These are phyloP conservation scores for Tetragnatha montana DNA, from an alignment of 2,888 invertebrate species.

Conservation along the genomic window DNA sequence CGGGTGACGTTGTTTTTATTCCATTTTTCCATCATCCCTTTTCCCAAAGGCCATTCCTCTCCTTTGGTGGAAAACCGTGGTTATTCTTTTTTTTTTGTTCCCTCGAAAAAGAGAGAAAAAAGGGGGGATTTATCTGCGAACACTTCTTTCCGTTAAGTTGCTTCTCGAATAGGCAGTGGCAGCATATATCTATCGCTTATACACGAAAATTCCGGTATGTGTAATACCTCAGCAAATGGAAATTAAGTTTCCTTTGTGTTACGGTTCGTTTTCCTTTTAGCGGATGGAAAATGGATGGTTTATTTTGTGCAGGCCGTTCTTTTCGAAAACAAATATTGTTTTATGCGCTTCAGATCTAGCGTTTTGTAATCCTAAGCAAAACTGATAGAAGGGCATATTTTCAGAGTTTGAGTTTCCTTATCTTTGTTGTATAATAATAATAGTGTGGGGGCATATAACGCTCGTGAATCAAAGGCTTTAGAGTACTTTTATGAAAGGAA, in stretches of 20 bases:
- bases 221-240: not conserved
- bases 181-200: not conserved
- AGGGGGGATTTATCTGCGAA: constrained; percentile 46
- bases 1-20: not conserved
- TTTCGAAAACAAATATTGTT: not conserved
- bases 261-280: not conserved
- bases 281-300: not conserved
- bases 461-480: too few species aligned
- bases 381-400: not conserved
- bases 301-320: not conserved
- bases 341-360: not conserved
- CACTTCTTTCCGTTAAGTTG: constrained; percentile 44
- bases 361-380: not conserved
- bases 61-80: constrained; percentile 22
- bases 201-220: not conserved
- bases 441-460: too few species aligned
- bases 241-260: not conserved
- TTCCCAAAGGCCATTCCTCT: constrained; percentile 29
- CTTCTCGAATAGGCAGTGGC: not conserved
- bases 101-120: constrained; percentile 1
- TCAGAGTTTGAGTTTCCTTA: not conserved
- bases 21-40: constrained; percentile 44
- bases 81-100: constrained; percentile 15
- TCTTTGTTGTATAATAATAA: too few species aligned
- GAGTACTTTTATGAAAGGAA: too few species aligned